Base-by-base conservation (phyloP, 2,113 vertebrate species). In the Zapornia atra region DNA sequence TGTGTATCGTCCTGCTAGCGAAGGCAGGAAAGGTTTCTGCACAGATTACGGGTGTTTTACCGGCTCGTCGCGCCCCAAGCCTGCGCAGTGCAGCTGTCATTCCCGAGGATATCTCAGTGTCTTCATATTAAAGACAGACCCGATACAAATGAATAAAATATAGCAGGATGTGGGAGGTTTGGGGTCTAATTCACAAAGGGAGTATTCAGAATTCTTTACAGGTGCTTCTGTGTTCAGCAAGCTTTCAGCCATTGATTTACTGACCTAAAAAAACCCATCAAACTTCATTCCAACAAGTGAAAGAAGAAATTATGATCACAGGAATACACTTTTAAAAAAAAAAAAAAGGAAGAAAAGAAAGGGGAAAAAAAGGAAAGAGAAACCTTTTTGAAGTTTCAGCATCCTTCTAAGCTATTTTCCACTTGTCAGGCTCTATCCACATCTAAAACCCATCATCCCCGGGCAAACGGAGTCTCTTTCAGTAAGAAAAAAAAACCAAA, bases 371-470 rank as follows among this genome's bases (percentile, higher is more conserved):
- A 54, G 87, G 33, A 77, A 38, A 83, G 83, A 91, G 24, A 89
- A 80, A 85, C 92, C 95, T 96, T 94, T 96, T 95, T 96, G 96
- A 98, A 96, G 96, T 95, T 96, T 94, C 96, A 94, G 93, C 93
- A 97, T 93, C 97, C 91, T 97, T 95, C 97, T 96, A 97, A 98
- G 97, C 97, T 97, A 94, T 98, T 98, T 98, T 98, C 98, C 97
- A 98, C 98, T 97, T 98, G 98, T 98, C 98, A 97, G 94, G 72
- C 96, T 97, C 91, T 82, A 98, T 98, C 88, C 90, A 96, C 96
- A 95, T 98, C 97, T 97, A 90, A 97, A 96, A 93, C 92, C 94
- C 89, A 82, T 94, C 97, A 96, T 44, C 53, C 86, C 92, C 36
- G 65, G 24, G 73, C 89, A 96, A 94, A 86, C 21, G 14, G 61